Percentiles rank a stretch among this genome's conserved stretches.
These are phyloP conservation scores for Morus bassanus DNA, from an alignment of 2,797 vertebrate species.

Conservation along the genomic window DNA sequence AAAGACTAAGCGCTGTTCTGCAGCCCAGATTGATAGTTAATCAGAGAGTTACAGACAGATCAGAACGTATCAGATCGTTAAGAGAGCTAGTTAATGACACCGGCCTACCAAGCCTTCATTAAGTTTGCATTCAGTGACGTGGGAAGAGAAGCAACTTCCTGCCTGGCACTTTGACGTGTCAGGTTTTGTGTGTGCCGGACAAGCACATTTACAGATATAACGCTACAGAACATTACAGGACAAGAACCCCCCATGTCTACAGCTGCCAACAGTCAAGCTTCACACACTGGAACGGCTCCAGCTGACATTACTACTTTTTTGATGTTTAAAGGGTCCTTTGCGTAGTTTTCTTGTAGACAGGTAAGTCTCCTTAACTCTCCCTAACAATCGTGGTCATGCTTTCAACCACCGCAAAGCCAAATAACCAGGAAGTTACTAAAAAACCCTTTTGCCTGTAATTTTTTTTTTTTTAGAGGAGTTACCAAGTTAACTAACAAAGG, in stretches of 20 bases:
- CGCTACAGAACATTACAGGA: background rate
- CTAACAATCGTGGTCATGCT: rapidly evolving
- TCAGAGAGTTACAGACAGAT: too few species aligned
- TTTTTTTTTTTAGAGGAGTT: background rate
- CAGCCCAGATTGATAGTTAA: background rate
- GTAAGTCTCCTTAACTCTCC: background rate
- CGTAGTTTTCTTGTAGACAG: background rate
- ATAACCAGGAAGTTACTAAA: background rate
- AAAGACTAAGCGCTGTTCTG: background rate
- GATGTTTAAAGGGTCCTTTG: background rate
- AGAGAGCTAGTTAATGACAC: too few species aligned
- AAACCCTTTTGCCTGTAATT: background rate
- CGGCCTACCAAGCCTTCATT: background rate
- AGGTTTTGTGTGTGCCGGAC: background rate
- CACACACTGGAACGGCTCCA: rapidly evolving
- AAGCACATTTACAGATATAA: background rate
- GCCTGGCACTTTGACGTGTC: background rate
- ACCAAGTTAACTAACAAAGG: background rate
- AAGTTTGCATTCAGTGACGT: background rate
- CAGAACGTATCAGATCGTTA: too few species aligned
- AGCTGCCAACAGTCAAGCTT: background rate
- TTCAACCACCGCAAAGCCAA: background rate
- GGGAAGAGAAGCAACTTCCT: background rate
- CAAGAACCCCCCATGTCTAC: rapidly evolving
- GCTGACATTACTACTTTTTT: too few species aligned